Base-by-base conservation (phyloP, 2,113 vertebrate species). In the Illadopsis cleaveri region DNA sequence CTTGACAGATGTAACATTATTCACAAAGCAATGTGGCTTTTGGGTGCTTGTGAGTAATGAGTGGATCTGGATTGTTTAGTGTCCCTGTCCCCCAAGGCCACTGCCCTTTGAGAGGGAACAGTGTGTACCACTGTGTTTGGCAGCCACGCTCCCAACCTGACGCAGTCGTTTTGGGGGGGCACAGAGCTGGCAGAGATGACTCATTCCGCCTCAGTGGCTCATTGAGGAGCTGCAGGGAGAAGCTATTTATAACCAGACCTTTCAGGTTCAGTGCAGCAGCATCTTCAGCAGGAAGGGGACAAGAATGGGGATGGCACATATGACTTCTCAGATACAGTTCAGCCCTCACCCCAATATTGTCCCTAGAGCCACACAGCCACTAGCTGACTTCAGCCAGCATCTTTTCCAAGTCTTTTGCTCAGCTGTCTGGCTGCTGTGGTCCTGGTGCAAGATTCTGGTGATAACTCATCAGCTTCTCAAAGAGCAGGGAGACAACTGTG, bases 161-260 rank as follows among this genome's bases (percentile, higher is more conserved):
- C 89, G 76, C 90, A 96, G 93, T 33, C 48, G 2, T 83, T 85
- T 56, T 96, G 71, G 96, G 92, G 94, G 94, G 93, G 90, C 84
- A 90, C 1, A 9, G 78, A 90, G 89, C 90, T 19, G 47, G 78
- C 95, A 95, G 94, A 81, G 94, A 95, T 97, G 96, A 97, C 93
- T 97, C 97, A 96, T 95, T 97, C 95, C 86, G 62, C 96, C 86
- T 96, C 96, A 97, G 82, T 94, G 96, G 90, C 95, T 97, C 93
- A 56, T 76, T 93, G 81, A 94, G 96, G 94, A 97, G 96, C 96
- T 97, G 95, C 96, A 94, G 96, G 94, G 94, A 96, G 61, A 97
- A 95, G 71, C 84, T 97, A 97, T 97, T 97, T 97, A 95, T 97
- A 97, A 96, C 75, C 73, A 96, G 95, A 93, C 92, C 96, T 97